Conservation (phyloP, 2,113 vertebrate genomes). For the Dromas ardeola region DNA sequence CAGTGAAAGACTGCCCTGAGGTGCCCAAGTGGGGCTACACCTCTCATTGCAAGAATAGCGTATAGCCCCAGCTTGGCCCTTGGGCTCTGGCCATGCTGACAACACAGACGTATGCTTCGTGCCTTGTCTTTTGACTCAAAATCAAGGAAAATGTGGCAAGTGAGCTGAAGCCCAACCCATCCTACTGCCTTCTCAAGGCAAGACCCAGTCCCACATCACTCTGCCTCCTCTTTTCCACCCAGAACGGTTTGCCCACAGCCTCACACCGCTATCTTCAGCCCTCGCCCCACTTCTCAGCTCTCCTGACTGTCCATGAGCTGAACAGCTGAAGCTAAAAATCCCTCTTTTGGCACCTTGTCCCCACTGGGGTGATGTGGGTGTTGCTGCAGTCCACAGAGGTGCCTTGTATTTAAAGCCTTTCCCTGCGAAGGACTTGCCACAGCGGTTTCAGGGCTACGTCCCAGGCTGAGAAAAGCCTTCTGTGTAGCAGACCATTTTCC, state of each 20-base stretch:
- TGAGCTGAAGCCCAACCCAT: not conserved
- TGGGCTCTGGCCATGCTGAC: not conserved
- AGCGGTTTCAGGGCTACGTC: not conserved
- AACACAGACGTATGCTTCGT: fast-evolving
- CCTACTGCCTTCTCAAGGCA: not conserved
- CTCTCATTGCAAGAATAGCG: fast-evolving
- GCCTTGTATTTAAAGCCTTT: not conserved
- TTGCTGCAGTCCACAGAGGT: not conserved
- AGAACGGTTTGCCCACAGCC: not conserved
- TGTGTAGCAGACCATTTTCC: not conserved
- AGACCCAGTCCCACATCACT: not conserved
- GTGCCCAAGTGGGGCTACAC: fast-evolving
- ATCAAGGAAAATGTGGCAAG: not conserved
- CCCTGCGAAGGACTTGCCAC: not conserved
- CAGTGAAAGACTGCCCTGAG: not conserved
- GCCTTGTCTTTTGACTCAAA: not conserved
- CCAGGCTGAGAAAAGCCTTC: not conserved
- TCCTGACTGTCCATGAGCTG: not conserved
- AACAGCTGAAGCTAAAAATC: not conserved
- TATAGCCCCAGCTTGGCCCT: not conserved
- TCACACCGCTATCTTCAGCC: not conserved
- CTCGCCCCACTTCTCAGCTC: not conserved
- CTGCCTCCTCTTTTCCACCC: not conserved
- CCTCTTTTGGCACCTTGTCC: not conserved
- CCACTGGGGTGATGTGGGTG: not conserved